Evolutionary conservation across 2,888 invertebrate species (phyloP), one percentile per base, ranked within the genome.

Genomic region (Ctena decussata): DNA sequence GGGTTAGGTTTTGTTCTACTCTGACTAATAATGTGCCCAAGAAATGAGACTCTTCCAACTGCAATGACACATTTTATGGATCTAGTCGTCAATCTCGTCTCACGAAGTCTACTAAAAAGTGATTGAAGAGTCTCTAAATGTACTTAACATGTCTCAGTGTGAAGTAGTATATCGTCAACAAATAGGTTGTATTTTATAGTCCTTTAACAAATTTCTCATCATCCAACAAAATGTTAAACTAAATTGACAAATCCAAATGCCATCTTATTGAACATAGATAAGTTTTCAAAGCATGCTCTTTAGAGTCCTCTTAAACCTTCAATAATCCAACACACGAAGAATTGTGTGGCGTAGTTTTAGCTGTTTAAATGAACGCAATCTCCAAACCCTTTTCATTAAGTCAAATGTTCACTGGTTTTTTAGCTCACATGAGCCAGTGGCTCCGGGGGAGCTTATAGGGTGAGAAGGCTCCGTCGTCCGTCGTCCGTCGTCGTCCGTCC

Each of bases 251-350:
- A 24, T 15, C 71, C 71, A 37, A 71, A 71, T n/a, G 39, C 8
- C 71, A 71, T 71, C 2, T 2, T 24, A 5, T n/a, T 35, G 24
- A 71, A 71, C 12, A 5, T 8, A 37, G 8, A 60, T 11, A 27
- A 87, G 41, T 32, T 72, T 73, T 57, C 70, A 46, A 27, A 84
- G 21, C 80, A 81, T 86, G 8, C 57, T 41, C 41, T 89, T 89
- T n/a, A 91, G 41, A 0, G 84, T 87, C 15, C 91, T 85, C 71
- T 91, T 90, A n/a, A 86, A 84, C 46, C 78, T 77, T 80, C 5
- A 53, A 46, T 18, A 86, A 49, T 6, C 89, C 89, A 49, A 90
- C 85, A n/a, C 82, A 65, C 65, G 69, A 49, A 8, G 86, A 81
- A 49, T 74, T 15, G 32, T 74, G 24, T 11, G 49, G 74, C 12